These are phyloP conservation scores for Brachynemurus nebulosus DNA, from an alignment of 2,888 invertebrate genomes.

Conservation along the genomic window DNA sequence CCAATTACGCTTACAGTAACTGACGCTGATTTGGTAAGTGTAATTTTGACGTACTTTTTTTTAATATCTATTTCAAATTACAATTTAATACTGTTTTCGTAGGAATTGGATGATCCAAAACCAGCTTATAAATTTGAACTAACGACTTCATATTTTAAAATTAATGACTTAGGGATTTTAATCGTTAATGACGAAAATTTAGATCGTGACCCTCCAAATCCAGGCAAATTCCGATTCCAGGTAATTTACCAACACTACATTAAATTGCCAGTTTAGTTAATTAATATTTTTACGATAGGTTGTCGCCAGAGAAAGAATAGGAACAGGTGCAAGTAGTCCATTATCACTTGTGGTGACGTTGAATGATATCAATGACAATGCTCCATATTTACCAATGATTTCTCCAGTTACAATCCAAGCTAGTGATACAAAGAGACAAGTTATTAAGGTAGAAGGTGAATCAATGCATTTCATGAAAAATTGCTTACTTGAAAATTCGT, in stretches of 20 bases:
- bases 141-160: slow-evolving; percentile 70
- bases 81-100: slow-evolving; percentile 21
- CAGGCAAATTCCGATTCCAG: slow-evolving; percentile 74
- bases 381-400: slow-evolving; percentile 65
- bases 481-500: background rate
- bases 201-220: slow-evolving; percentile 77
- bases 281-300: slow-evolving; percentile 42
- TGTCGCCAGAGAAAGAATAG: slow-evolving; percentile 68
- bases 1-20: slow-evolving; percentile 62
- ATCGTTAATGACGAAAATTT: slow-evolving; percentile 71
- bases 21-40: slow-evolving; percentile 72
- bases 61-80: background rate
- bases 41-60: background rate
- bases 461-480: background rate
- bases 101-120: slow-evolving; percentile 66
- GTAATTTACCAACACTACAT: slow-evolving; percentile 26
- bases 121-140: slow-evolving; percentile 71
- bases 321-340: slow-evolving; percentile 70
- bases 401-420: slow-evolving; percentile 71
- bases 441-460: slow-evolving; percentile 44
- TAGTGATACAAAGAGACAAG: slow-evolving; percentile 51
- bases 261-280: slow-evolving; percentile 5
- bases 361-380: slow-evolving; percentile 76
- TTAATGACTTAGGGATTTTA: slow-evolving; percentile 56
- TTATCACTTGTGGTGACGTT: slow-evolving; percentile 61